Evolutionary conservation across 2,113 vertebrate genomes (phyloP).

Genomic region (Callopanchax toddi): DNA sequence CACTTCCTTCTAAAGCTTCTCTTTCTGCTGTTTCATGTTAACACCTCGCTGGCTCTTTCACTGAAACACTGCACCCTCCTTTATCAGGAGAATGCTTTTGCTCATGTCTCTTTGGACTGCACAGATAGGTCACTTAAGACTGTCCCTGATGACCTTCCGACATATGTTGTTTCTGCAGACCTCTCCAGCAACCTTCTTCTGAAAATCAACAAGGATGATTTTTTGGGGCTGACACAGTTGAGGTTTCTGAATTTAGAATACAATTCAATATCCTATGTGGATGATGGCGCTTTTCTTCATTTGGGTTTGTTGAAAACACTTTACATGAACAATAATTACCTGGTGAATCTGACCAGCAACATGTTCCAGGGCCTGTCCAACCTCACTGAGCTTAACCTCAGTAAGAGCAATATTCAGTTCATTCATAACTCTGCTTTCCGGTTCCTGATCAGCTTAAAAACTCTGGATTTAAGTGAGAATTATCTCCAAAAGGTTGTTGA

Average conservation of each 20-base stretch:
- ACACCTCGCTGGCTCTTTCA: slow-evolving; percentile 10
- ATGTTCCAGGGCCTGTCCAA: slow-evolving; percentile 44
- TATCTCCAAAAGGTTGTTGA: background rate
- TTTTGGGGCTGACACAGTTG: slow-evolving; percentile 18
- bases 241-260: fast-evolving
- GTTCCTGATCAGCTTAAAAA: slow-evolving; percentile 11
- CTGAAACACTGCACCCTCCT: slow-evolving; percentile 23
- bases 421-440: background rate
- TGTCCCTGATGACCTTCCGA: slow-evolving; percentile 33
- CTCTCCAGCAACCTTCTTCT: fast-evolving
- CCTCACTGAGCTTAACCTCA: slow-evolving; percentile 5
- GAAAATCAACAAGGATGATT: slow-evolving; percentile 18
- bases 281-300: slow-evolving; percentile 31
- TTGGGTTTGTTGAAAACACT: slow-evolving; percentile 13
- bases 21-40: slow-evolving; percentile 10
- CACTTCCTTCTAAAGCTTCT: background rate
- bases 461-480: background rate
- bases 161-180: background rate
- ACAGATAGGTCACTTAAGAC: background rate
- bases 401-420: fast-evolving
- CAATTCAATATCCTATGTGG: background rate
- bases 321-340: fast-evolving
- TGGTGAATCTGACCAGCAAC: slow-evolving; percentile 17
- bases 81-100: background rate
- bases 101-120: slow-evolving; percentile 3